phyloP scores from a whole-genome alignment of 2,888 invertebrate species.

The Leucozona laternaria region DNA sequence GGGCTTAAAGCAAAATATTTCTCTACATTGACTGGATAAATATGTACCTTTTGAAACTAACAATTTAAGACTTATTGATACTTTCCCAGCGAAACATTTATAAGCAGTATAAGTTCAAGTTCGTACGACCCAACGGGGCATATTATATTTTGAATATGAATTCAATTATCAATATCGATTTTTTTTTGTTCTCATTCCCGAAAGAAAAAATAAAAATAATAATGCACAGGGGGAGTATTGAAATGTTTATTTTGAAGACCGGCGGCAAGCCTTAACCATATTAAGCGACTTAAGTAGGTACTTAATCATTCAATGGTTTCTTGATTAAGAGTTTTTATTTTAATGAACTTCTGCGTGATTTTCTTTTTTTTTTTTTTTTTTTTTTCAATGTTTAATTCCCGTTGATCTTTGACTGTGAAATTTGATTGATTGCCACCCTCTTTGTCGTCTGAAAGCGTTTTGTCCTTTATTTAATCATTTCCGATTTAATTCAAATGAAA shows the following conservation, averaged over 20 bases:
- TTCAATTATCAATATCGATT: not conserved
- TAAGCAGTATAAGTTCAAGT: not conserved
- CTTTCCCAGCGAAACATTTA: too few species aligned
- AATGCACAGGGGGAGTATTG: not conserved
- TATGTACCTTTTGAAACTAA: too few species aligned
- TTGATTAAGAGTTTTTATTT: constrained; percentile 17
- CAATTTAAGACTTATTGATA: too few species aligned
- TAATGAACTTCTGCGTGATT: constrained; percentile 7
- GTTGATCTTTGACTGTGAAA: constrained; percentile 1
- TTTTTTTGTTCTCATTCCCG: not conserved
- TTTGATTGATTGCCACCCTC: constrained; percentile 23
- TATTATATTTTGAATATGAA: not conserved
- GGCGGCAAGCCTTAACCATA: not conserved
- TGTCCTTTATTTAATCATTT: constrained; percentile 22
- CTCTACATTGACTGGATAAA: too few species aligned
- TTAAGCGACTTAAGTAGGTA: constrained; percentile 7
- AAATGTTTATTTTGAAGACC: not conserved
- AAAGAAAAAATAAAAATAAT: not conserved
- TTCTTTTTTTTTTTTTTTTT: not conserved
- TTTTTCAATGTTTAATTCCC: not conserved
- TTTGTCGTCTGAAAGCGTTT: not conserved
- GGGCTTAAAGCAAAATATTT: too few species aligned
- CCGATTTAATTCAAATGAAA: not conserved
- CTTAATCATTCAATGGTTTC: constrained; percentile 1
- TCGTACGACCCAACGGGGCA: not conserved